These are phyloP conservation scores for Dioctria linearis DNA, from an alignment of 2,888 invertebrate species.

Conservation along the genomic window DNA sequence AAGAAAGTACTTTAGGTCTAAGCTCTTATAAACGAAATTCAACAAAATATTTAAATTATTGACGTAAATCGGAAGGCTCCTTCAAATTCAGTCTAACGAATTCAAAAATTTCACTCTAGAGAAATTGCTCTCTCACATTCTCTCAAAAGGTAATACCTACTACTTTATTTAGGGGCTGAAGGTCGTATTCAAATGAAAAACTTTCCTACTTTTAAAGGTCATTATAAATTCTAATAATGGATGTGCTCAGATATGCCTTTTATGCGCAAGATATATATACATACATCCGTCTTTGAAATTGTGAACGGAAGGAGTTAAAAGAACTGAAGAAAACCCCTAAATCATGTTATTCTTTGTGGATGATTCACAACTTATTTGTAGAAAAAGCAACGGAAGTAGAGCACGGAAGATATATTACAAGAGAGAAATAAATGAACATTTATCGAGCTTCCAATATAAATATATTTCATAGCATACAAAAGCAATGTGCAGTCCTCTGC, in stretches of 20 bases:
- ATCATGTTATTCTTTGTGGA: conserved; percentile 24
- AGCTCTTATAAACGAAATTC: too few species aligned
- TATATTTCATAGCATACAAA: neutral
- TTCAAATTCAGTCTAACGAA: too few species aligned
- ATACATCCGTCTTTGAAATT: neutral
- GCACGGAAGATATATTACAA: neutral
- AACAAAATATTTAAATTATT: too few species aligned
- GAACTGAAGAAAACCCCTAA: conserved; percentile 5
- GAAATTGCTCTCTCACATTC: too few species aligned
- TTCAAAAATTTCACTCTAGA: too few species aligned
- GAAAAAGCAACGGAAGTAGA: neutral
- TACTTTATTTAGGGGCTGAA: too few species aligned
- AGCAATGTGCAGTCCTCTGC: neutral
- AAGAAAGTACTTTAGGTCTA: too few species aligned
- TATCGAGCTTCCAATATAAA: neutral
- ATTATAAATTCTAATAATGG: neutral
- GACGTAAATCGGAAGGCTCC: too few species aligned
- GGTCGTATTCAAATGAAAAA: too few species aligned
- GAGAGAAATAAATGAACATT: conserved; percentile 7
- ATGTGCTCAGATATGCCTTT: neutral
- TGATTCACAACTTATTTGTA: conserved; percentile 31
- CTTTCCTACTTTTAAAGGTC: neutral
- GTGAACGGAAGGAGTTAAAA: neutral
- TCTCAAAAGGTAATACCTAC: too few species aligned
- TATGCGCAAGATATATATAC: too few species aligned